phyloP scores from a whole-genome alignment of 2,113 vertebrate species.

The Ptychochromis oligacanthus region DNA sequence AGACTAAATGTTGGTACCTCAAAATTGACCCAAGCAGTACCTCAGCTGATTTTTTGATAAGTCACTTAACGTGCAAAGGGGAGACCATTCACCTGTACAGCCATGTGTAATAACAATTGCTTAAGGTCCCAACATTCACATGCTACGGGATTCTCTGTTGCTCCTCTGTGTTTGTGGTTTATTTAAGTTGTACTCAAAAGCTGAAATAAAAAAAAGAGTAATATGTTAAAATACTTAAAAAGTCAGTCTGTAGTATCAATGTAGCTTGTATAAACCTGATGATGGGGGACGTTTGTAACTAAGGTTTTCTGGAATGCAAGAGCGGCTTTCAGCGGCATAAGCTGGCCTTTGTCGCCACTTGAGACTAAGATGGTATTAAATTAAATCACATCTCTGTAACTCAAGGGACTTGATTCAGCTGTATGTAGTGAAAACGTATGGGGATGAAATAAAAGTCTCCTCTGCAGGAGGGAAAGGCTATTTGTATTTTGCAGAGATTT shows the following conservation, averaged over 20 bases:
- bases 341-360: conserved; percentile 99
- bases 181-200: conserved; percentile 82
- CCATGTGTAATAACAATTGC: conserved; percentile 76
- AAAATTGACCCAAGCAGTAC: conserved; percentile 86
- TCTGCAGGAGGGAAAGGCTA: conserved; percentile 94
- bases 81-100: conserved; percentile 79
- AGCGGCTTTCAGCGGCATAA: conserved; percentile 98
- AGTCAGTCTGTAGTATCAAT: conserved; percentile 87
- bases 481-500: conserved; percentile 99
- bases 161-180: conserved; percentile 91
- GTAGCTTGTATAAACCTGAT: conserved; percentile 88
- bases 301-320: conserved; percentile 85
- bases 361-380: conserved; percentile 97
- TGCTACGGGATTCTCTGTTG: conserved; percentile 83
- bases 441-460: conserved; percentile 88
- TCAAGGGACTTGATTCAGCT: conserved; percentile 99
- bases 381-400: conserved; percentile 97
- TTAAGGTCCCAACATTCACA: conserved; percentile 69
- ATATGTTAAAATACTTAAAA: conserved; percentile 75
- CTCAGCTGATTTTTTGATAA: conserved; percentile 86
- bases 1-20: conserved; percentile 87
- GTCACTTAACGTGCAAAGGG: conserved; percentile 76
- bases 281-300: conserved; percentile 88
- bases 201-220: conserved; percentile 78
- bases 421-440: conserved; percentile 93